Evolutionary conservation across 2,888 invertebrate genomes (phyloP).

Genomic region (Meganola albula): DNA sequence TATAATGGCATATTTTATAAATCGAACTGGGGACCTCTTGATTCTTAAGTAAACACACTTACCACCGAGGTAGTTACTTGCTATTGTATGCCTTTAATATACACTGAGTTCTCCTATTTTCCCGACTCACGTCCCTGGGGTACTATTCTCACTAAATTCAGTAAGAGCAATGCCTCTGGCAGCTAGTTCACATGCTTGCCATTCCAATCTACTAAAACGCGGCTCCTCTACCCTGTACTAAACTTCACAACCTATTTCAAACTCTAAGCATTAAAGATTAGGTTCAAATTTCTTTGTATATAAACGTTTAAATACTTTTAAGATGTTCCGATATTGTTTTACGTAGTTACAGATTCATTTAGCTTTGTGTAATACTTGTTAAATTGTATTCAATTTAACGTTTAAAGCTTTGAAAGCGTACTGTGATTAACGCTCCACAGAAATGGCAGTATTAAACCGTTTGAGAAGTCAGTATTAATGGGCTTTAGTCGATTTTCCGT

Average conservation of each 20-base stretch:
- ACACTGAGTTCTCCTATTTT: conserved; percentile 17
- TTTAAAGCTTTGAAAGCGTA: too few species aligned
- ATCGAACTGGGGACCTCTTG: too few species aligned
- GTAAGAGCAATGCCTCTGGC: conserved; percentile 39
- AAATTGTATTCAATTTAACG: too few species aligned
- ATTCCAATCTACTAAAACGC: conserved; percentile 32
- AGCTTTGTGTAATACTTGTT: background rate
- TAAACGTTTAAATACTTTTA: background rate
- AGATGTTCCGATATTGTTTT: background rate
- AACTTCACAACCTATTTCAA: conserved; percentile 5
- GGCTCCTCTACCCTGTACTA: conserved; percentile 20
- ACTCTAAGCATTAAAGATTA: conserved; percentile 6
- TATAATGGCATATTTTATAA: too few species aligned
- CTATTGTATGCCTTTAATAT: conserved; percentile 28
- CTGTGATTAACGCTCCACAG: too few species aligned
- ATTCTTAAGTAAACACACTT: too few species aligned
- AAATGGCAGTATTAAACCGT: too few species aligned
- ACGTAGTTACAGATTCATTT: background rate
- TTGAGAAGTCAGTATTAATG: too few species aligned
- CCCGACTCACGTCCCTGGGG: conserved; percentile 32
- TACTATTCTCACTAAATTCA: conserved; percentile 38
- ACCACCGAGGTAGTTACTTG: too few species aligned
- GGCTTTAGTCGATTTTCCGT: too few species aligned
- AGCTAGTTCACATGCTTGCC: conserved; percentile 30
- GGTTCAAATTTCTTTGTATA: conserved; percentile 12